Conservation (phyloP, 2,113 vertebrate species). For the Coreoperca whiteheadi region DNA sequence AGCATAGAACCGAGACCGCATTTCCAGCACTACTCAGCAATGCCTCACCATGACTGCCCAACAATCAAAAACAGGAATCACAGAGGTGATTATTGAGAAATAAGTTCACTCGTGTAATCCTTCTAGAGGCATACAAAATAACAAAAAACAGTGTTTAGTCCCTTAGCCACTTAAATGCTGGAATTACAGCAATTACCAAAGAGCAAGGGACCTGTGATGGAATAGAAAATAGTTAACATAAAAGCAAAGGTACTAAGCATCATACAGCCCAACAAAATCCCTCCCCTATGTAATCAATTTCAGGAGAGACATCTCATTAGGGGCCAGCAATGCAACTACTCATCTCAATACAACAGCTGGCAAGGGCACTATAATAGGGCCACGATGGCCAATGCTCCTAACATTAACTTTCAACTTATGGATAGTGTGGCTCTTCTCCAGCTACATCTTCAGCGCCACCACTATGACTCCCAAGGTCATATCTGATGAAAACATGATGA, state of each 20-base stretch:
- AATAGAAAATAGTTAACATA: slow-evolving; percentile 51
- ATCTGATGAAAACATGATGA: slow-evolving; percentile 85
- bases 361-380: slow-evolving; percentile 63
- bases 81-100: slow-evolving; percentile 37
- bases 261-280: slow-evolving; percentile 59
- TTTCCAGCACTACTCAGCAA: slow-evolving; percentile 22
- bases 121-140: slow-evolving; percentile 48
- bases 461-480: slow-evolving; percentile 82
- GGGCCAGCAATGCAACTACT: slow-evolving; percentile 39
- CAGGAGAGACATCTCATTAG: slow-evolving; percentile 69
- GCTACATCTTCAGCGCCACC: slow-evolving; percentile 69
- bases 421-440: slow-evolving; percentile 80
- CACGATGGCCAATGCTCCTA: slow-evolving; percentile 69
- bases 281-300: slow-evolving; percentile 72
- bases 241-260: slow-evolving; percentile 63
- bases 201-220: slow-evolving; percentile 30
- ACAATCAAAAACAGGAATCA: slow-evolving; percentile 21
- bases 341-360: slow-evolving; percentile 75
- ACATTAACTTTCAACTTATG: slow-evolving; percentile 83
- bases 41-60: neutral
- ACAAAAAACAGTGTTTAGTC: slow-evolving; percentile 20
- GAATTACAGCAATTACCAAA: slow-evolving; percentile 66
- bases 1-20: neutral
- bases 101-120: slow-evolving; percentile 37
- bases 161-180: slow-evolving; percentile 33